Evolutionary conservation across 30 jellyfish, hydroid and myxozoan genomes (phyloP), one percentile per base, ranked within the genome.

Genomic region (Cassiopea xamachana): DNA sequence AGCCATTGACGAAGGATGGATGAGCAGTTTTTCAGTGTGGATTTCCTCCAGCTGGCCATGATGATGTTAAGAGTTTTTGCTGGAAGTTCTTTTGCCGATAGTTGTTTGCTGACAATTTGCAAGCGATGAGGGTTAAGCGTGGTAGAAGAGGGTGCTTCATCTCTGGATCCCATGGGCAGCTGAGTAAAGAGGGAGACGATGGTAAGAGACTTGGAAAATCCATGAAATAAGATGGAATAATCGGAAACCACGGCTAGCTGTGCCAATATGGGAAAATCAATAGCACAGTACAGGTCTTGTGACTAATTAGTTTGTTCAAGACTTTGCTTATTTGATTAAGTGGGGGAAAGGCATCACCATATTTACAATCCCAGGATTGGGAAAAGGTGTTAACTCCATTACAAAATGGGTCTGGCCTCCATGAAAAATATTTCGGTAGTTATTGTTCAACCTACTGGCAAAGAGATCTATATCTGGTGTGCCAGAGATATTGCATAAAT

Each of bases 241-340:
- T 86, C 44, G 88, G 88, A 59, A 70, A 86, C 88, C 93, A 86
- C 7, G 88, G 88, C 59, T 86, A 88, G n/a, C 80, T 79, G 17
- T 64, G 82, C 93, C 93, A 86, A 8, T 46, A 18, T 12, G 93
- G 93, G 62, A 71, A 13, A 58, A 86, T 76, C 74, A 64, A 17
- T 1, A 86, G 82, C 7, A 86, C 68, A 51, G 75, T 75, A 16
- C 27, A 17, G 68, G 72, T 17, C 3, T 15, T 12, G 50, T 86
- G 83, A 19, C 58, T 77, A 48, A 6, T 16, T 10, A 86, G 61
- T 60, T 86, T 86, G 62, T 43, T 8, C 10, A 86, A 49, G 1
- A 79, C 85, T 60, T 64, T 60, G 68, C 88, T 78, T 16, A 86
- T 75, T 48, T 47, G 72, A 83, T 76, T 86, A 79, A 86, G 75